These are phyloP conservation scores for Napeogenes sylphis DNA, from an alignment of 2,888 invertebrate species.

Conservation along the genomic window DNA sequence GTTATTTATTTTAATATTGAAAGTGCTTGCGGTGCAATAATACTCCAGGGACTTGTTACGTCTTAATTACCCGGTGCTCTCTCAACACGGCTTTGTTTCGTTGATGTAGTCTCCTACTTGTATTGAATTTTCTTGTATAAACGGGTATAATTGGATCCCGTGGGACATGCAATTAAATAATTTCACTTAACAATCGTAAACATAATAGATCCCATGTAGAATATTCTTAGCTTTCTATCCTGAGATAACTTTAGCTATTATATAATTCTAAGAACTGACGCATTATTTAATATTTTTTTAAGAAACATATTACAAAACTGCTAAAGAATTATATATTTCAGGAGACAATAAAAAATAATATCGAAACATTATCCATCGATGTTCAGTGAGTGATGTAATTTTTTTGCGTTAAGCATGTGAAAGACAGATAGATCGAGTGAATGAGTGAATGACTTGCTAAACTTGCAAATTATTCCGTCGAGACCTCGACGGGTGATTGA, in stretches of 20 bases:
- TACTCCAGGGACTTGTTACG: constrained; percentile 24
- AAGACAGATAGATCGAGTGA: constrained; percentile 26
- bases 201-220: background rate
- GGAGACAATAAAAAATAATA: background rate
- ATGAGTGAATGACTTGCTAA: constrained; percentile 31
- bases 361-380: background rate
- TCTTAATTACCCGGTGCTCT: constrained; percentile 26
- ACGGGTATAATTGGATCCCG: constrained; percentile 23
- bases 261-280: no score
- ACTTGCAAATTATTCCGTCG: constrained; percentile 35
- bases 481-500: constrained; percentile 40
- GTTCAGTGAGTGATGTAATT: background rate
- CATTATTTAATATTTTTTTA: no score
- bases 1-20: no score
- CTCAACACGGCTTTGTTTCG: constrained; percentile 21
- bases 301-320: no score
- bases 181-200: constrained; percentile 6
- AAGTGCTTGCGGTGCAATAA: no score
- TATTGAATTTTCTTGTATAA: constrained; percentile 20
- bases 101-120: constrained; percentile 13
- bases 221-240: no score
- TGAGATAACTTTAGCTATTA: no score
- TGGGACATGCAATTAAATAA: constrained; percentile 18
- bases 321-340: no score
- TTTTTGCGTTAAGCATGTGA: constrained; percentile 14